Base-by-base conservation (phyloP, 2,113 vertebrate genomes). In the Ia io region DNA sequence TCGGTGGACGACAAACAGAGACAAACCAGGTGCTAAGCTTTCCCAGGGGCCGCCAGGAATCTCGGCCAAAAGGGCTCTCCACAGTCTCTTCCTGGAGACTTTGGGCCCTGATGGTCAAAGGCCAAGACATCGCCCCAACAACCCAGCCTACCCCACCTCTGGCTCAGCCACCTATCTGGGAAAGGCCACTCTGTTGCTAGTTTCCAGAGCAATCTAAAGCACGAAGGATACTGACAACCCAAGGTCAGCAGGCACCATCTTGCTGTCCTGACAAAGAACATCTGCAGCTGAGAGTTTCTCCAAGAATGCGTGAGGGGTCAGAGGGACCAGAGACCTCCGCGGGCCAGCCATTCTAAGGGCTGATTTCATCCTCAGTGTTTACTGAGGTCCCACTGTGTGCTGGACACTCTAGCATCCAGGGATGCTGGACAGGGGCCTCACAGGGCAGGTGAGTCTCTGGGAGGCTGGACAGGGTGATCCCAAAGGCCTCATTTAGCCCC, bases 1-100 rank as follows among this genome's bases (percentile, higher is more conserved):
- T 96, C 73, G 9, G 84, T 35, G 82, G 88, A 96, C 0, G 97
- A 97, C 97, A 97, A 92, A 88, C 42, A 94, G 94, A 97, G 90
- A 96, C 56, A 97, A 97, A 95, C 89, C 97, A 97, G 93, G 76
- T 23, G 2, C 88, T 76, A 37, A 96, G 44, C 59, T 83, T 95
- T 92, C 90, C 87, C 69, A 86, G 93, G 84, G 37, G 51, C 71
- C 73, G 89, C 95, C 95, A 84, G 59, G 32, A 94, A 93, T 42
- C 88, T n/a, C n/a, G 42, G 93, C 94, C 88, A 96, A 85, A 71
- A 47, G 70, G 65, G 49, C 90, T 92, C 70, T 82, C n/a, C 32
- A 37, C 35, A 61, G 53, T 84, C 80, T 63, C 78, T 92, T 94
- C 83, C 88, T 95, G 94, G 63, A 90, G 86, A 65, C 91, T 89